Evolutionary conservation across 2,797 vertebrate species (phyloP), one percentile per base, ranked within the genome.

Genomic region (Danio tinwini): DNA sequence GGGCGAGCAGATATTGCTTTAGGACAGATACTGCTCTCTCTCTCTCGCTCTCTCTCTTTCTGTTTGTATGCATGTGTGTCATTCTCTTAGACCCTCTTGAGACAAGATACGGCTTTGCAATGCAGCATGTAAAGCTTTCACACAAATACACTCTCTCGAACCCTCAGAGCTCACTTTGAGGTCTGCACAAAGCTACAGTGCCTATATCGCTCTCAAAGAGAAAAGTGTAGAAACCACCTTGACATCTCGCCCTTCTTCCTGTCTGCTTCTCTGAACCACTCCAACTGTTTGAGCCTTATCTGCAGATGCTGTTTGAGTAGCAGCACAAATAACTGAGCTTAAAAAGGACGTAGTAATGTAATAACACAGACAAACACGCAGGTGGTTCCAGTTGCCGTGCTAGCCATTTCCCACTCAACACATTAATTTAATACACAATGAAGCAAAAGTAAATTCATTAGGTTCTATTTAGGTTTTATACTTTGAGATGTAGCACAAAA

Each of bases 181-280:
- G 68, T 72, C 39, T 62, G 17, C 59, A 63, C 58, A 5, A 17
- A 71, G 39, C 62, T 59, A 52, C 7, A 70, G 17, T 42, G 13
- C 65, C 64, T n/a, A 65, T 16, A 78, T 78, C 29, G 13, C 16
- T 13, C 44, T 68, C 49, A 78, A 70, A 70, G 56, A n/a, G 7
- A 62, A 70, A n/a, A 45, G 56, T 50, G n/a, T 16, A 70, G 56
- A 78, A 61, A 78, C 56, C 76, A 42, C 56, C 14, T 42, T 42
- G 56, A 11, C 2, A 5, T 50, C 56, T 62, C 45, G 44, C 45
- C 56, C 37, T 47, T 61, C 37, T 52, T 78, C 65, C 65, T 70
- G 76, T 69, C 64, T 78, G 52, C 45, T 65, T 65, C 44, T 77
- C 29, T 68, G 52, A 59, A 59, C 39, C 12, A 14, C 56, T 52